phyloP scores from a whole-genome alignment of 2,113 vertebrate species.

The Dipodomys ordii region DNA sequence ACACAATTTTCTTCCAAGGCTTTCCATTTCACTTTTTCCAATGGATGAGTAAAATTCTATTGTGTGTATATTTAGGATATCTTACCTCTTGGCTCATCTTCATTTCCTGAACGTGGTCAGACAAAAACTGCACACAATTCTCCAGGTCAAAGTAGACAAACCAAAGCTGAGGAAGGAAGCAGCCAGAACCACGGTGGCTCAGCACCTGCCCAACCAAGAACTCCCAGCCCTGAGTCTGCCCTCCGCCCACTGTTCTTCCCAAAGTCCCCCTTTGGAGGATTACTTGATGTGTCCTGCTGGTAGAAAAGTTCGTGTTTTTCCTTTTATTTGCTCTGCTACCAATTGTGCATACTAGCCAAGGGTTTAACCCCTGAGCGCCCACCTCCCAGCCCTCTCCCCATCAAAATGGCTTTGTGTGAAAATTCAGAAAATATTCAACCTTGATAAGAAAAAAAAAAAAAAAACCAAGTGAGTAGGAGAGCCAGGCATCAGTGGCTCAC shows the following conservation, averaged over 20 bases:
- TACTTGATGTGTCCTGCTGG: neutral
- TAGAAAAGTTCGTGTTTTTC: neutral
- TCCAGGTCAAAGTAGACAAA: constrained; percentile 84
- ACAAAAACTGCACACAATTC: constrained; percentile 82
- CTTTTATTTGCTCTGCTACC: neutral
- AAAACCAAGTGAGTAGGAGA: too few species aligned
- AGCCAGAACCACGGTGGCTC: neutral
- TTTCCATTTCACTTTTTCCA: too few species aligned
- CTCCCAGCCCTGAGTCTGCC: fast-evolving
- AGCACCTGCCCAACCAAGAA: neutral
- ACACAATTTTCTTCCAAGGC: too few species aligned
- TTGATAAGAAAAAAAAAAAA: too few species aligned
- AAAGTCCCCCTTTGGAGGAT: neutral
- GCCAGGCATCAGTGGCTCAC: too few species aligned
- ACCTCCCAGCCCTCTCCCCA: too few species aligned
- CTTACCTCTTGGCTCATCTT: constrained; percentile 82
- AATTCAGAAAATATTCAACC: neutral
- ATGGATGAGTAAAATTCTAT: too few species aligned
- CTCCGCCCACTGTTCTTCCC: neutral
- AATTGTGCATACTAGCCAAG: neutral
- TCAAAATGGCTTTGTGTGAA: neutral
- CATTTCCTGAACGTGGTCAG: constrained; percentile 81
- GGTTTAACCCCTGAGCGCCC: neutral
- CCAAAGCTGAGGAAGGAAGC: constrained; percentile 83
- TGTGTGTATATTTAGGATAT: neutral